phyloP scores from a whole-genome alignment of 2,113 vertebrate genomes.

The Tympanuchus pallidicinctus region DNA sequence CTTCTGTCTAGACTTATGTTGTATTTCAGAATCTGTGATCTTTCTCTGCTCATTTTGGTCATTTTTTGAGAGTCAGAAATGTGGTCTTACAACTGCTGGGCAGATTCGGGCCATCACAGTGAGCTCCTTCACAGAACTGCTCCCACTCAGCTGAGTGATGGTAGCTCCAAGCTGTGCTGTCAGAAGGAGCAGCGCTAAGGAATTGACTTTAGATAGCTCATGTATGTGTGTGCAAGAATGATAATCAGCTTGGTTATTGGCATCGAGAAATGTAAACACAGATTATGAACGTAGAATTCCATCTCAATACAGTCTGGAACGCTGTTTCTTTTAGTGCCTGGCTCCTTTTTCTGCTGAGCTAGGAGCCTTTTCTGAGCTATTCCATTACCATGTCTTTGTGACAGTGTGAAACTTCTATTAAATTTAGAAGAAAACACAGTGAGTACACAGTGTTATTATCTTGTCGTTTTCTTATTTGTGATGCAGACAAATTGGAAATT shows the following conservation, averaged over 20 bases:
- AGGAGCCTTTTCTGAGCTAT: neutral
- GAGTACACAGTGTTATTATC: neutral
- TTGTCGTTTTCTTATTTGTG: constrained; percentile 10
- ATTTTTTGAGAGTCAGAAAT: neutral
- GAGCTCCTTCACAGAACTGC: neutral
- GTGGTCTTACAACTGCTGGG: neutral
- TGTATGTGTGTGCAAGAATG: neutral
- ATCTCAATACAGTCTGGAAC: neutral
- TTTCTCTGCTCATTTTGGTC: neutral
- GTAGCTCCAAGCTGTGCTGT: neutral
- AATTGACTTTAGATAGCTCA: too few species aligned
- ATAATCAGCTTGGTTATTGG: neutral
- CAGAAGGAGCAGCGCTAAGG: neutral
- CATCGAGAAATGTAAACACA: neutral
- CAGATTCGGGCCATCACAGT: neutral
- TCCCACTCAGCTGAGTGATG: fast-evolving
- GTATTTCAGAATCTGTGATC: neutral
- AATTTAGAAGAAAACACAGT: neutral
- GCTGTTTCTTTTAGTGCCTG: neutral
- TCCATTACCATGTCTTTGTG: neutral
- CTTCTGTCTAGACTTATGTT: neutral
- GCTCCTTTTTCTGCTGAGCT: neutral
- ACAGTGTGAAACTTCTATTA: neutral
- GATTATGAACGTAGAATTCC: neutral
- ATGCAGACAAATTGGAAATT: constrained; percentile 3